A percentile compares a stretch with the other conserved stretches of the same genome.
Evolutionary conservation across 2,113 vertebrate species (phyloP).

Genomic region (Syrmaticus mikado): DNA sequence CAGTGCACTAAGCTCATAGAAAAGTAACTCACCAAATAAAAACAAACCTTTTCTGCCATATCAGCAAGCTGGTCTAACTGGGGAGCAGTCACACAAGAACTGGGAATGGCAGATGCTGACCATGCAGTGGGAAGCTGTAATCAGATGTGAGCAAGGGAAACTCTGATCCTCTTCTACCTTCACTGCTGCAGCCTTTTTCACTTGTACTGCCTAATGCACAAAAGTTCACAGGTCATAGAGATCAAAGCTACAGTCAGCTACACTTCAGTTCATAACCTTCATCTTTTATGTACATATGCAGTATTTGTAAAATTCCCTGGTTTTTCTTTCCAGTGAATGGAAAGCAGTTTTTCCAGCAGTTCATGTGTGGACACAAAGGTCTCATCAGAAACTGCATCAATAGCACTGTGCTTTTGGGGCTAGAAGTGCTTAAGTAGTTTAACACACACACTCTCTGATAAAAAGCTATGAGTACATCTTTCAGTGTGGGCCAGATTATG

Average conservation of each 20-base stretch:
- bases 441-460: not conserved
- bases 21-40: not conserved
- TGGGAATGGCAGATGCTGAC: not conserved
- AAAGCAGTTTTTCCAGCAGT: too few species aligned
- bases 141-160: not conserved
- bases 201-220: not conserved
- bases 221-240: not conserved
- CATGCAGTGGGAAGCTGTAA: not conserved
- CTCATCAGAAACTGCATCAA: not conserved
- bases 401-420: not conserved
- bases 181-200: not conserved
- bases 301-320: not conserved
- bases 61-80: rapidly evolving
- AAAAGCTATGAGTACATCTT: not conserved
- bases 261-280: not conserved
- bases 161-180: not conserved
- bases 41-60: not conserved
- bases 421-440: not conserved
- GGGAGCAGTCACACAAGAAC: not conserved
- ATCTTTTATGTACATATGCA: not conserved
- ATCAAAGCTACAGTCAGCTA: not conserved
- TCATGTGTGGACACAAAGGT: not conserved
- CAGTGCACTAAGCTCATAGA: not conserved
- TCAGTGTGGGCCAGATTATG: not conserved
- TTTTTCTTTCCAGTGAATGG: not conserved